Base-by-base conservation (phyloP, 2,888 invertebrate genomes). In the Troilus luridus region DNA sequence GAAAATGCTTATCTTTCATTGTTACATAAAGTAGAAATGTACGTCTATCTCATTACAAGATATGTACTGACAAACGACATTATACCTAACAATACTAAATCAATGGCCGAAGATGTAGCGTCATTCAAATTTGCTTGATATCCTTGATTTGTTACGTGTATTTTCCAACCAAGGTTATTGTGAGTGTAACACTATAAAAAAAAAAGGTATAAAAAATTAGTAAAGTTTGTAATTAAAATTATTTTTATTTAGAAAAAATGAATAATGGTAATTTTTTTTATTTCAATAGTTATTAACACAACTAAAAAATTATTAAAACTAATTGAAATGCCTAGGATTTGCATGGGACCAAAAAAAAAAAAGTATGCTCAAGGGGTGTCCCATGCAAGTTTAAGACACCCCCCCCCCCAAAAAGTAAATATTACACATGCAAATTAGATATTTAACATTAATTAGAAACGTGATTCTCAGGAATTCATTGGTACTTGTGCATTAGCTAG, bases 101-200 rank as follows among this genome's bases (percentile, higher is more conserved):
- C 72, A 90, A 54, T 54, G 88, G 88, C 88, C 90, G 90, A 90
- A 90, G 64, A 72, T 58, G 90, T 85, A 41, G 91, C 91, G 14
- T 24, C 24, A 58, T 90, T 89, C 14, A 59, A 85, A n/a, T 7
- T 94, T 94, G 93, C 94, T 94, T 14, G 67, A 72, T 92, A 92
- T 24, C 97, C 97, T 0, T 96, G 96, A 93, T 98, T 96, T 19
- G 98, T 96, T 6, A 98, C 97, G 94, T 97, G 96, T 93, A 98
- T 98, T 94, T 98, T 98, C 98, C 98, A 98, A 89, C 98, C 98
- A 59, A 98, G 95, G 94, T 98, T 97, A 93, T 96, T 97, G 95
- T 98, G 98, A n/a, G 97, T 97, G 95, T 97, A 98, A 94, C 98
- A 98, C 98, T 98, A n/a, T n/a, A n/a, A 95, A 24, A 95, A 95